phyloP scores from a whole-genome alignment of 2,888 invertebrate species.

The Drosophila antonietae region DNA sequence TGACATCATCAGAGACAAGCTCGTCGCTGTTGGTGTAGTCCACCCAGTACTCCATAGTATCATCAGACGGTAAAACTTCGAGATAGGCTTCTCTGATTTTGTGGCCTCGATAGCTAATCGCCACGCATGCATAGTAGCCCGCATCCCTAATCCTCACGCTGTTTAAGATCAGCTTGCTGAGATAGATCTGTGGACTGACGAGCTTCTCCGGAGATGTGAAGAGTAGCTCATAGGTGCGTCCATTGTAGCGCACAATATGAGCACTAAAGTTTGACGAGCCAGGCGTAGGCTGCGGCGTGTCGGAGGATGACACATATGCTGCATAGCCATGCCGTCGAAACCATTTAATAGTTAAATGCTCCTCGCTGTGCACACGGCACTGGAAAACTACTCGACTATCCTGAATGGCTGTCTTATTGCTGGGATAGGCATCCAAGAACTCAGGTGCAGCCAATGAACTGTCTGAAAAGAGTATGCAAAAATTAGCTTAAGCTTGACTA shows the following conservation, averaged over 20 bases:
- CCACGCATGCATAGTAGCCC: conserved; percentile 83
- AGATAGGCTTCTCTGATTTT: conserved; percentile 82
- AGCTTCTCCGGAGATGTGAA: conserved; percentile 78
- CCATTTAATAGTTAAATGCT: conserved; percentile 83
- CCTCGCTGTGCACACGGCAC: conserved; percentile 83
- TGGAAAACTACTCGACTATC: conserved; percentile 82
- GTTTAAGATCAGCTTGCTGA: conserved; percentile 83
- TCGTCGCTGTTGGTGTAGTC: conserved; percentile 70
- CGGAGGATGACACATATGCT: conserved; percentile 26
- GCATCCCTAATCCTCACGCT: conserved; percentile 74
- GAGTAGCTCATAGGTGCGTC: conserved; percentile 81
- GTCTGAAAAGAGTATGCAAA: conserved; percentile 53
- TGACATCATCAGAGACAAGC: conserved; percentile 33
- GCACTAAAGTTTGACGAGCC: conserved; percentile 70
- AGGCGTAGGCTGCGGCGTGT: conserved; percentile 14
- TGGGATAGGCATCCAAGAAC: conserved; percentile 80
- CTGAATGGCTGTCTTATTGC: conserved; percentile 72
- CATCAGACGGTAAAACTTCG: conserved; percentile 54
- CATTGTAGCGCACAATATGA: conserved; percentile 79
- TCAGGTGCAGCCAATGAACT: conserved; percentile 77
- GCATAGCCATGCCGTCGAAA: conserved; percentile 70
- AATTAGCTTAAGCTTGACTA: not conserved
- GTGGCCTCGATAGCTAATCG: conserved; percentile 82
- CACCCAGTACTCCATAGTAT: conserved; percentile 73
- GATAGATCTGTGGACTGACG: conserved; percentile 79